phyloP scores from a whole-genome alignment of 2,888 invertebrate genomes.

The Polyommatus icarus region DNA sequence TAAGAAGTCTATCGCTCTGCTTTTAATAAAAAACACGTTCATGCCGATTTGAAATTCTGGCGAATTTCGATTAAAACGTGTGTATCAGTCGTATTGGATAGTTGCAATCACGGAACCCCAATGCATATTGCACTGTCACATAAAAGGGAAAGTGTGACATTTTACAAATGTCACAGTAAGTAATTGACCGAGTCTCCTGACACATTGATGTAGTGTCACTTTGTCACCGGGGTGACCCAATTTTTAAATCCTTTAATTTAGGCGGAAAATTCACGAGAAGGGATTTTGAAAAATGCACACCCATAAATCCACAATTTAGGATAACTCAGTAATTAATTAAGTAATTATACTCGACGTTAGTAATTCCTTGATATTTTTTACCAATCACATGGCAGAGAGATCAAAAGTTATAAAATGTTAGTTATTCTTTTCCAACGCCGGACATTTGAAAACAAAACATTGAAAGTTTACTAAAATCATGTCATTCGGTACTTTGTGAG shows the following conservation, averaged over 20 bases:
- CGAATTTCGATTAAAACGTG: background rate
- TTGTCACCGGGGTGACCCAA: slow-evolving; percentile 13
- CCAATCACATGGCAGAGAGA: background rate
- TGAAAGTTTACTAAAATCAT: no score
- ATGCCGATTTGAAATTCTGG: background rate
- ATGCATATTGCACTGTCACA: slow-evolving; percentile 24
- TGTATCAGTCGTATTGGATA: background rate
- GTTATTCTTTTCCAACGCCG: background rate
- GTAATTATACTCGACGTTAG: background rate
- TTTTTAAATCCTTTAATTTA: slow-evolving; percentile 15
- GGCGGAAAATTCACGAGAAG: background rate
- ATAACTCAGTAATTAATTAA: background rate
- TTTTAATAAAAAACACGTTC: background rate
- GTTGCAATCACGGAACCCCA: slow-evolving; percentile 12
- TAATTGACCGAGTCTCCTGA: background rate
- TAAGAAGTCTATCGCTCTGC: no score
- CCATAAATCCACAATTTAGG: background rate
- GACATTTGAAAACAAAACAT: no score
- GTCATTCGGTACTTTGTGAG: background rate
- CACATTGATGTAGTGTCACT: slow-evolving; percentile 28
- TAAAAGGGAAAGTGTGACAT: slow-evolving; percentile 31
- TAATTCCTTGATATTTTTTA: background rate
- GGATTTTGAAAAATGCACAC: background rate
- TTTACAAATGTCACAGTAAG: slow-evolving; percentile 27
- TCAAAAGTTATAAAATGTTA: background rate